Conservation (phyloP, 1,140 invertebrate genomes). For the Musca domestica region DNA sequence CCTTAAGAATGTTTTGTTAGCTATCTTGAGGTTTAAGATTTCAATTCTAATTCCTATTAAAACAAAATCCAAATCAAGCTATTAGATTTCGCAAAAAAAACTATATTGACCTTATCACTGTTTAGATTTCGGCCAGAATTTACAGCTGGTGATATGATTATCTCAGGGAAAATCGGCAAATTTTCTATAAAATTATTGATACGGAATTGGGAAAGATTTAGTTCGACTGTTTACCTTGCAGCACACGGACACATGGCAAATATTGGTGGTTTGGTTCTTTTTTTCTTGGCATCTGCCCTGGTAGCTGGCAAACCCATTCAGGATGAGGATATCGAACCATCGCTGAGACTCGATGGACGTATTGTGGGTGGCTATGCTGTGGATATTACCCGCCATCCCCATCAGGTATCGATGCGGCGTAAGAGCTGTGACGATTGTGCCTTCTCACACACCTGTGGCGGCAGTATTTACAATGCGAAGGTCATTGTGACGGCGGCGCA, state of each 20-base stretch:
- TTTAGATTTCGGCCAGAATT: not conserved
- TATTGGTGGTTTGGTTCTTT: too few relatives aligned
- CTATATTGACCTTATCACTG: slow-evolving; percentile 21
- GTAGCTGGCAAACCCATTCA: too few relatives aligned
- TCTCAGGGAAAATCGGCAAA: too few relatives aligned
- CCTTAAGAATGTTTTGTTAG: too few relatives aligned
- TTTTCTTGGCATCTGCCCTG: too few relatives aligned
- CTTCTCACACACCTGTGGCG: slow-evolving; percentile 59
- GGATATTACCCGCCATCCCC: slow-evolving; percentile 34
- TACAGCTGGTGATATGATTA: too few relatives aligned
- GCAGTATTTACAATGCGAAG: slow-evolving; percentile 56
- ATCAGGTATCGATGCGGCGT: slow-evolving; percentile 42
- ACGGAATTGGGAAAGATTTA: too few relatives aligned
- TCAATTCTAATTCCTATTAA: too few relatives aligned
- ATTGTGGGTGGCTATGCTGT: slow-evolving; percentile 43
- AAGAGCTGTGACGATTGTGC: slow-evolving; percentile 31
- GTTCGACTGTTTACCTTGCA: too few relatives aligned
- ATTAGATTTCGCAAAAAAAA: slow-evolving; percentile 26
- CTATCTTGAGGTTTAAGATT: too few relatives aligned
- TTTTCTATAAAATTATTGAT: too few relatives aligned
- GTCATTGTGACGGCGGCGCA: slow-evolving; percentile 62
- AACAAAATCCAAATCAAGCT: slow-evolving; percentile 23
- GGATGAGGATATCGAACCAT: not conserved
- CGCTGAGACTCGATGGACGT: slow-evolving; percentile 28
- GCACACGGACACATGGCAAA: too few relatives aligned